Evolutionary conservation across 1,140 invertebrate genomes (phyloP), one percentile per base, ranked within the genome.

Genomic region (Leucophenga varia): DNA sequence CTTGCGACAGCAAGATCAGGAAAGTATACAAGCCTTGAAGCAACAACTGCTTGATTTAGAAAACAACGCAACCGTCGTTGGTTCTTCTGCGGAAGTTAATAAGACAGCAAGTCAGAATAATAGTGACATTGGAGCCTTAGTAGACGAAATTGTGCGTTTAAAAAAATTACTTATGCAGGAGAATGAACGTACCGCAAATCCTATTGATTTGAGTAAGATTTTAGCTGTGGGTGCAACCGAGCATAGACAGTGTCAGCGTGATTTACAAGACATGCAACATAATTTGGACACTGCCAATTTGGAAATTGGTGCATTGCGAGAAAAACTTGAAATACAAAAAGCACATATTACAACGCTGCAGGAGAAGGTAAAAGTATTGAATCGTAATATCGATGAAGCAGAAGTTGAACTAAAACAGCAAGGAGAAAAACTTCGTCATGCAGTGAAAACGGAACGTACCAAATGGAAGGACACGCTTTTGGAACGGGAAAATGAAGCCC

Each of bases 11-110:
- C 81, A 84, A 54, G 90, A 93, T 76, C 87, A 89, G 67, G 76
- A 82, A 45, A 81, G 82, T 17, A 91, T 93, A 63, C 82, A 86
- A 49, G 83, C 84, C 55, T 73, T 92, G 2, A 86, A 88, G 54
- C 82, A 60, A 76, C 72, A 55, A 55, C 69, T 67, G 3, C 63
- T 57, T 10, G 61, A 72, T 2, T 20, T 73, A 14, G 59, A 68
- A 19, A 28, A 79, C 64, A 47, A 75, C 54, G 47, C 56, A 57
- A 55, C 71, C 64, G 10, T 25, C 10, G 5, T 25, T 5, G 5
- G 5, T 5, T 16, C n/a, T 18, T 55, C 58, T 16, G 19, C 20
- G 1, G 56, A 59, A 18, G 20, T 30, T 1, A 42, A 47, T 0
- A 14, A 35, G 1, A 28, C 40, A 2, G 35, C 56, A 35, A 53